Evolutionary conservation across 2,797 vertebrate species (phyloP).

Genomic region (Glyptemys insculpta): DNA sequence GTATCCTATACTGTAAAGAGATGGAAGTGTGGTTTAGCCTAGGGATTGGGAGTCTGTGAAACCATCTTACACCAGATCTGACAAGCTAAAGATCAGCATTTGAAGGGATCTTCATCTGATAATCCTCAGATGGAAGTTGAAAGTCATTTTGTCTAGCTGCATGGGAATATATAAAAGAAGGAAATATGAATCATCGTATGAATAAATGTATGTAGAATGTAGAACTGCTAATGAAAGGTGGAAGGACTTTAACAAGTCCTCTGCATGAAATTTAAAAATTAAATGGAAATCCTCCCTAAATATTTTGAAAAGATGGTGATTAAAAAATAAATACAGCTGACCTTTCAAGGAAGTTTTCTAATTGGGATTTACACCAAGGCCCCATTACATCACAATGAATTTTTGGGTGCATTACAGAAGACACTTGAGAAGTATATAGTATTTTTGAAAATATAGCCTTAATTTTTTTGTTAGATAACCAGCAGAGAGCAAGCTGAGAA

Average conservation of each 20-base stretch:
- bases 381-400: constrained; percentile 83
- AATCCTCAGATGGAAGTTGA: not conserved
- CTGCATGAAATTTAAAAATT: not conserved
- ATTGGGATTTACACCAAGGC: not conserved
- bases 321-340: not conserved
- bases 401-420: constrained; percentile 83
- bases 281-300: not conserved
- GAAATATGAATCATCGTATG: not conserved
- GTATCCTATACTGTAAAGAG: no score
- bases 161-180: not conserved
- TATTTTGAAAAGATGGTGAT: not conserved
- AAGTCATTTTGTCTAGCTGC: not conserved
- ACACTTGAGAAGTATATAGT: constrained; percentile 87
- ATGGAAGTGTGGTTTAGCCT: not conserved
- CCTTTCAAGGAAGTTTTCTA: not conserved
- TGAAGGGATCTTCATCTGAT: not conserved
- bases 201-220: not conserved
- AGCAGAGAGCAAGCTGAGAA: not conserved
- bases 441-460: not conserved
- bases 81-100: not conserved
- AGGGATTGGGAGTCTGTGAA: not conserved
- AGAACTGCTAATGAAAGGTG: not conserved
- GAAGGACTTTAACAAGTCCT: not conserved
- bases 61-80: not conserved
- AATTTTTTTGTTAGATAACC: constrained; percentile 13